Percentiles rank a stretch among this genome's conserved stretches.
Evolutionary conservation across 2,797 vertebrate genomes (phyloP).

Genomic region (Tragopan temminckii): DNA sequence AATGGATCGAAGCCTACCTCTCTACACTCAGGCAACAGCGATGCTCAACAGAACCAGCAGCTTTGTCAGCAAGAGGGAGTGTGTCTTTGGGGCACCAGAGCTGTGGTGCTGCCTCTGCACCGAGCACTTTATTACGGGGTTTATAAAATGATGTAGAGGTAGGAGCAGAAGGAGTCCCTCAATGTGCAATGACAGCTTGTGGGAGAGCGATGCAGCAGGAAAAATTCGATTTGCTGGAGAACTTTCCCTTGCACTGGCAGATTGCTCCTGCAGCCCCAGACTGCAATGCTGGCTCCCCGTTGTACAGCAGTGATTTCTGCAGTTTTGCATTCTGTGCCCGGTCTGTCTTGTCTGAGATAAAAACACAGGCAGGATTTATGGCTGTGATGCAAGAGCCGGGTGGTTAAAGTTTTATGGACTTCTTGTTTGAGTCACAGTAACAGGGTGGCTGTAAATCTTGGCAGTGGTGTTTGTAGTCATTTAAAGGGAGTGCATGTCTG

Average conservation of each 20-base stretch:
- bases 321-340: neutral
- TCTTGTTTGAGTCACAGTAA: neutral
- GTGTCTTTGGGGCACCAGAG: neutral
- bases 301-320: neutral
- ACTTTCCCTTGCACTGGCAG: neutral
- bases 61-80: neutral
- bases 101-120: neutral
- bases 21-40: neutral
- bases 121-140: fast-evolving
- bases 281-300: fast-evolving
- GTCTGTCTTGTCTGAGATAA: neutral
- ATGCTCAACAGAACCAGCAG: neutral
- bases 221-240: neutral
- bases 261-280: neutral
- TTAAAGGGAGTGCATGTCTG: neutral
- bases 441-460: neutral
- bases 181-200: neutral
- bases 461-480: neutral
- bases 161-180: neutral
- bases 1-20: neutral
- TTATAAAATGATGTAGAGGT: neutral
- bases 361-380: neutral
- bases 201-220: neutral
- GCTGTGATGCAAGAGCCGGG: neutral
- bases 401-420: constrained; percentile 41